Conservation (phyloP, 2,113 vertebrate species). For the Gambusia affinis region DNA sequence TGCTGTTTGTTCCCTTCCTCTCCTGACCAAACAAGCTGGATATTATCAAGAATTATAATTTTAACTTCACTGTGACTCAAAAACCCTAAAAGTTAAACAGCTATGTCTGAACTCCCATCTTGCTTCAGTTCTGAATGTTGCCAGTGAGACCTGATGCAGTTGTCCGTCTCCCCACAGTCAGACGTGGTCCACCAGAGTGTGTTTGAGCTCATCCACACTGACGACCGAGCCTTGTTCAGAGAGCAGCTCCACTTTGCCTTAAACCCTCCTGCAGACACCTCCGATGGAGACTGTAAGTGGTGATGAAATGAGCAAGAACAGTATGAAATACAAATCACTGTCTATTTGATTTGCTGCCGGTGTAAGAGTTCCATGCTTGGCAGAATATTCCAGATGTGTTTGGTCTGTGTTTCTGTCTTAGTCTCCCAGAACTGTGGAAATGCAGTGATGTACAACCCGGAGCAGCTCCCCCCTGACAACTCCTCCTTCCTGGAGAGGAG, state of each 20-base stretch:
- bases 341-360: not conserved
- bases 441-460: conserved; percentile 42
- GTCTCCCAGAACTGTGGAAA: conserved; percentile 29
- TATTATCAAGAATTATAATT: too few relatives aligned
- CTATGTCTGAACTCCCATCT: not conserved
- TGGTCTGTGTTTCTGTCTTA: conserved; percentile 6
- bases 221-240: conserved; percentile 77
- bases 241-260: conserved; percentile 82
- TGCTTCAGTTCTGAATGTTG: not conserved
- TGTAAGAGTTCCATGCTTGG: not conserved
- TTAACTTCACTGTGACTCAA: too few relatives aligned
- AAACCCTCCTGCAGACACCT: conserved; percentile 35
- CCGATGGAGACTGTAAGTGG: conserved; percentile 42
- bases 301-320: not conserved
- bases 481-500: conserved; percentile 83
- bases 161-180: conserved; percentile 63
- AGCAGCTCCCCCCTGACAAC: conserved; percentile 81
- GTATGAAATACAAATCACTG: too few relatives aligned
- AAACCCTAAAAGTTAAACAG: too few relatives aligned
- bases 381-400: too few relatives aligned
- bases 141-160: not conserved
- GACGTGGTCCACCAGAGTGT: conserved; percentile 83
- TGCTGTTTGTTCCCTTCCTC: too few relatives aligned
- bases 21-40: too few relatives aligned
- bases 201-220: conserved; percentile 82